Conservation (phyloP, 2,113 vertebrate genomes). For the Solenodon paradoxus region DNA sequence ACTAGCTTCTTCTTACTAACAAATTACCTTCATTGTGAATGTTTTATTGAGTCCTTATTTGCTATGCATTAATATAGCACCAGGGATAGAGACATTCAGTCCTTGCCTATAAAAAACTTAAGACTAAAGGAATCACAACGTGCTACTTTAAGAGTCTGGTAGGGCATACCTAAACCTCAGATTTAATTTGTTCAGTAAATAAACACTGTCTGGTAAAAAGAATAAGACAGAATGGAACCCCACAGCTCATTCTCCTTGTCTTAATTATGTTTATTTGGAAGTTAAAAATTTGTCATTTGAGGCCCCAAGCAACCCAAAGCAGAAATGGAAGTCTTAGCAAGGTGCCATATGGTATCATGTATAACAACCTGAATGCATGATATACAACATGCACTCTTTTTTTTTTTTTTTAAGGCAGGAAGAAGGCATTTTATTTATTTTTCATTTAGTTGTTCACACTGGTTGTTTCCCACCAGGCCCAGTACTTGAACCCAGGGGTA, state of each 20-base stretch:
- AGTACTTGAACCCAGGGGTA: too few relatives aligned
- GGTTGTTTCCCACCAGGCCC: too few relatives aligned
- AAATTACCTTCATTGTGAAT: constrained; percentile 1
- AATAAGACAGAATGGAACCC: not conserved
- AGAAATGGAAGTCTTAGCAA: not conserved
- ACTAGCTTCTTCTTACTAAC: not conserved
- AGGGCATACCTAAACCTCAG: not conserved
- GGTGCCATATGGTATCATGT: not conserved
- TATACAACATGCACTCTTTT: not conserved
- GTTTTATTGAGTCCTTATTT: not conserved
- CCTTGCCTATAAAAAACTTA: not conserved
- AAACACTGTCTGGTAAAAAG: not conserved
- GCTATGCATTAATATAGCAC: not conserved
- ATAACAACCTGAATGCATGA: constrained; percentile 11
- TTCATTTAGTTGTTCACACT: too few relatives aligned
- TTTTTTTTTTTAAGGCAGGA: too few relatives aligned
- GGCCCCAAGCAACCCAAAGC: not conserved
- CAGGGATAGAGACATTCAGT: not conserved
- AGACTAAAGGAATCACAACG: not conserved
- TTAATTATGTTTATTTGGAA: not conserved
- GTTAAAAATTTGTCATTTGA: not conserved
- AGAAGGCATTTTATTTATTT: too few relatives aligned
- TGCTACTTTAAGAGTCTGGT: not conserved
- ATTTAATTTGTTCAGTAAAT: constrained; percentile 37
- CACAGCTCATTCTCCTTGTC: not conserved